Percentiles rank a stretch among this genome's conserved stretches.
Evolutionary conservation across 1,140 invertebrate species (phyloP).

Genomic region (Cydia fagiglandana): DNA sequence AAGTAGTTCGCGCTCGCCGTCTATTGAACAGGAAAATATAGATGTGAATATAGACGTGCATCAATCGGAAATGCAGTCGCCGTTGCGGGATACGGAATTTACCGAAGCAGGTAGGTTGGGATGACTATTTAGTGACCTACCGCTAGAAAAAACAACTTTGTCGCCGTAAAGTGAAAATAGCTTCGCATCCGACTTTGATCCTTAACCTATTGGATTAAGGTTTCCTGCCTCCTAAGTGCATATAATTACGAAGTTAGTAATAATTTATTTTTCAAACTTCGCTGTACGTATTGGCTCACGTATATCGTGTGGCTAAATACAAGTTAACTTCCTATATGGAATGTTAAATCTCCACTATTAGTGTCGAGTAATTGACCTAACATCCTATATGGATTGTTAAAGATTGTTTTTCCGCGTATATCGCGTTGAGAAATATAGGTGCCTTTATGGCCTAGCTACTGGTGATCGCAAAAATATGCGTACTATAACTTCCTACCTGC

Average conservation of each 20-base stretch:
- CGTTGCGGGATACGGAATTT: not conserved
- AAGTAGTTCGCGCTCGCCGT: not conserved
- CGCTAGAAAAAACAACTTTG: not conserved
- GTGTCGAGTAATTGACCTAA: not conserved
- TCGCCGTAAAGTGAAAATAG: no score
- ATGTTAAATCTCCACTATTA: not conserved
- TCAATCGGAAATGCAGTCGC: not conserved
- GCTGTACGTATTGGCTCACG: not conserved
- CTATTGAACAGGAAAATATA: not conserved
- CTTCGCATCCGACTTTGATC: no score
- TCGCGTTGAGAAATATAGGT: not conserved
- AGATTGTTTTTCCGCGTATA: not conserved
- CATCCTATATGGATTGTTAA: not conserved
- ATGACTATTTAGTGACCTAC: not conserved
- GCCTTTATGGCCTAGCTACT: no score
- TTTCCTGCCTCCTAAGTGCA: no score
- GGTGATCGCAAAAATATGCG: no score
- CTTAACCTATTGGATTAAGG: no score
- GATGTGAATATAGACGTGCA: not conserved
- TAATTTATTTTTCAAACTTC: not conserved
- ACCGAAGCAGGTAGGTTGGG: not conserved
- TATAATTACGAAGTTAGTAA: not conserved
- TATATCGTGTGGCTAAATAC: not conserved
- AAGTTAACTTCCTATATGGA: slow-evolving; percentile 1
- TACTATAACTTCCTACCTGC: not conserved